Percentiles rank a stretch among this genome's conserved stretches.
Evolutionary conservation across 2,888 invertebrate species (phyloP).

Genomic region (Heliconius cydno): DNA sequence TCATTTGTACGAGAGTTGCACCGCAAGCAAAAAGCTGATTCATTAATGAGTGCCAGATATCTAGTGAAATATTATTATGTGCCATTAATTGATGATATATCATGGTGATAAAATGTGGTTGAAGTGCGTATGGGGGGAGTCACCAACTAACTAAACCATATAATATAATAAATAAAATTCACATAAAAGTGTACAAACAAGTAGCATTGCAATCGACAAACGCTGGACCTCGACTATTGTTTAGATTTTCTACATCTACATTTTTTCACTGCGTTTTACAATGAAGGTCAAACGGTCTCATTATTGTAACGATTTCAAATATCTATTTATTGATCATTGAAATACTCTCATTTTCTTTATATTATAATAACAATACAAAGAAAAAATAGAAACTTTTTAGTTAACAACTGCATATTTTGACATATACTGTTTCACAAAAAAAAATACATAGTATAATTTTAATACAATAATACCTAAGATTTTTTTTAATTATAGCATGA

Average conservation of each 20-base stretch:
- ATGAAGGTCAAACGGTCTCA: constrained; percentile 65
- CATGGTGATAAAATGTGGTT: constrained; percentile 77
- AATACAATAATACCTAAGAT: neutral
- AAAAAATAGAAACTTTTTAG: neutral
- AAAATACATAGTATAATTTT: neutral
- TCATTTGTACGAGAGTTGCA: constrained; percentile 57
- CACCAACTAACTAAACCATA: constrained; percentile 71
- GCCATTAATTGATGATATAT: constrained; percentile 53
- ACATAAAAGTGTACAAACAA: constrained; percentile 33
- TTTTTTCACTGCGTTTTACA: constrained; percentile 36
- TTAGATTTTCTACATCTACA: constrained; percentile 53
- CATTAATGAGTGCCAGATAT: constrained; percentile 62
- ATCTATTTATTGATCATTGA: constrained; percentile 26
- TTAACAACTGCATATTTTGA: neutral
- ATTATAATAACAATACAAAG: constrained; percentile 26
- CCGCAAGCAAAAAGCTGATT: constrained; percentile 67
- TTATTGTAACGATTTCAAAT: constrained; percentile 61
- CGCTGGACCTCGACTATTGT: constrained; percentile 58
- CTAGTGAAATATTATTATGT: constrained; percentile 59
- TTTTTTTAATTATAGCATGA: neutral
- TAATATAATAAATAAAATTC: constrained; percentile 55
- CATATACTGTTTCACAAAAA: neutral
- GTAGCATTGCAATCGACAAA: constrained; percentile 55
- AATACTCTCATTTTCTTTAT: constrained; percentile 12
- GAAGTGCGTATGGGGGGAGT: constrained; percentile 71